Percentiles rank a stretch among this genome's conserved stretches.
Evolutionary conservation across 2,113 vertebrate species (phyloP).

Genomic region (Tor tambroides): DNA sequence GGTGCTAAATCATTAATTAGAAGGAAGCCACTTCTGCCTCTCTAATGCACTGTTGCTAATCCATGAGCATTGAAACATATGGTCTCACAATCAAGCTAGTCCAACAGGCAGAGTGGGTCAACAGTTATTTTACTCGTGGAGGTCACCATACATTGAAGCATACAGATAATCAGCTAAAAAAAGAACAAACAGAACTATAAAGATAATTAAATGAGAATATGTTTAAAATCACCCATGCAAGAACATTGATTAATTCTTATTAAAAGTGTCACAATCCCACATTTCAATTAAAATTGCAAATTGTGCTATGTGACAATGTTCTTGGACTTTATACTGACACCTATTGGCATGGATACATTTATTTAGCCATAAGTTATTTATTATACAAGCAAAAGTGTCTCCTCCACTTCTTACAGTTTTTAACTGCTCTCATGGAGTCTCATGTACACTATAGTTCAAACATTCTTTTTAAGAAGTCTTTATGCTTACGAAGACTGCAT

Average conservation of each 20-base stretch:
- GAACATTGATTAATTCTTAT: neutral
- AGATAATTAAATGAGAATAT: conserved; percentile 16
- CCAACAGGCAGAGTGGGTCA: conserved; percentile 7
- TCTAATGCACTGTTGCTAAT: conserved; percentile 37
- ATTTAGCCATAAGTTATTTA: neutral
- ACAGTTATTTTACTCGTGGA: conserved; percentile 9
- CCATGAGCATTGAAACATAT: conserved; percentile 35
- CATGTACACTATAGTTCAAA: neutral
- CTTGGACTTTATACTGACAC: neutral
- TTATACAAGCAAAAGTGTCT: neutral
- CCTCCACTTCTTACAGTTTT: neutral
- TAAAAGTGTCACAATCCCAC: neutral
- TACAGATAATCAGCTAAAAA: neutral
- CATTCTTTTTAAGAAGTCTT: neutral
- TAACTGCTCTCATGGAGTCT: neutral
- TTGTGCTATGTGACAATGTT: neutral
- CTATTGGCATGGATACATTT: neutral
- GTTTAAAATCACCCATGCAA: neutral
- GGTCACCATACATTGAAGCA: conserved; percentile 11
- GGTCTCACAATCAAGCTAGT: conserved; percentile 2
- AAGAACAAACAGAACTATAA: neutral
- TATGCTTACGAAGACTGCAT: neutral
- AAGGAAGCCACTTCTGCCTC: conserved; percentile 47
- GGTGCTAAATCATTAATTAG: conserved; percentile 65
- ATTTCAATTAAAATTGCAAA: neutral